Evolutionary conservation across 2,888 invertebrate genomes (phyloP).

Genomic region (Meghimatium bilineatum): DNA sequence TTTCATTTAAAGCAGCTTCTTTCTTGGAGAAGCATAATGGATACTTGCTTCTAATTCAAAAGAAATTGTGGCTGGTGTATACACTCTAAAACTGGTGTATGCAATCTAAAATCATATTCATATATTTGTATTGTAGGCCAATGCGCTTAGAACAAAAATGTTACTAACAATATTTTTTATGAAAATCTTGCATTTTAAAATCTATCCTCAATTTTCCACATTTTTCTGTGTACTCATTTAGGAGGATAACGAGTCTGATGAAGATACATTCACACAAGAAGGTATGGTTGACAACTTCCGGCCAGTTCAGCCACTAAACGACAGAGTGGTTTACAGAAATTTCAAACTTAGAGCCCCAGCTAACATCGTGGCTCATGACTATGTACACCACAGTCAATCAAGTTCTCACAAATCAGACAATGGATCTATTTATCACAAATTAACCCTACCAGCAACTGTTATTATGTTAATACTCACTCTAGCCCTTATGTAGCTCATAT

Average conservation of each 20-base stretch:
- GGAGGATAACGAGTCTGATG: conserved; percentile 44
- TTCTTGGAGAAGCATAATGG: too few species aligned
- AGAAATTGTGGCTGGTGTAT: too few species aligned
- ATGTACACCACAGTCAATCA: background rate
- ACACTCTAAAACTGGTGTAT: too few species aligned
- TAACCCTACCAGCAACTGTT: conserved; percentile 1
- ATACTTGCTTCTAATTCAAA: too few species aligned
- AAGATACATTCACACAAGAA: conserved; percentile 54
- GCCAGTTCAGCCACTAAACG: conserved; percentile 71
- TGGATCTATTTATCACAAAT: background rate
- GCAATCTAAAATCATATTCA: too few species aligned
- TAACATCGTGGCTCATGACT: background rate
- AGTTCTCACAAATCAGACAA: background rate
- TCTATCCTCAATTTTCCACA: background rate
- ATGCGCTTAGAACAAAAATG: too few species aligned
- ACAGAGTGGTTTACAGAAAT: conserved; percentile 66
- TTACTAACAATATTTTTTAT: too few species aligned
- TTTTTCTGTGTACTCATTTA: background rate
- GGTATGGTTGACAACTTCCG: conserved; percentile 69
- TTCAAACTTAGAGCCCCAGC: conserved; percentile 52
- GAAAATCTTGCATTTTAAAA: too few species aligned
- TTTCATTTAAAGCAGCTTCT: too few species aligned
- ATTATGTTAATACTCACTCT: background rate
- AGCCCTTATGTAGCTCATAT: background rate
- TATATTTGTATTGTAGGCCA: too few species aligned